Percentiles rank a stretch among this genome's conserved stretches.
These are phyloP conservation scores for Anhinga rufa DNA, from an alignment of 2,113 vertebrate genomes.

Conservation along the genomic window DNA sequence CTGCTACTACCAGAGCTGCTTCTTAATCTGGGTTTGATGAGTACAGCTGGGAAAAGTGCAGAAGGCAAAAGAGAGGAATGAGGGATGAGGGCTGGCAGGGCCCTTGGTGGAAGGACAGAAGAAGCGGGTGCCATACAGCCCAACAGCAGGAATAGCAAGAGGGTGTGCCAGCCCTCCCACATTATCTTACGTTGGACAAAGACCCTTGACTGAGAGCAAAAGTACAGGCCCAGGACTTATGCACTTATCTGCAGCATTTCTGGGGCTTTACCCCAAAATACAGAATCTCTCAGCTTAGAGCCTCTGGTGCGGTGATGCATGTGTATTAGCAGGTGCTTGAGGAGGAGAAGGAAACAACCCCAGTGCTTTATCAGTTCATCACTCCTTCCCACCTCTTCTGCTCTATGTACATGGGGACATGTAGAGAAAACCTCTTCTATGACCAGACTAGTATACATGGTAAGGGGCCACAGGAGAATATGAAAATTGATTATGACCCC, in stretches of 20 bases:
- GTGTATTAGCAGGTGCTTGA: neutral
- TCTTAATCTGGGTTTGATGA: neutral
- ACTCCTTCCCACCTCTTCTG: neutral
- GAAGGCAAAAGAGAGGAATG: neutral
- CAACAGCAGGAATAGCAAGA: neutral
- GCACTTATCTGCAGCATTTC: neutral
- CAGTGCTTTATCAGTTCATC: neutral
- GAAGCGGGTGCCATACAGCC: neutral
- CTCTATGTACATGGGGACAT: neutral
- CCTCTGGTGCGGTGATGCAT: neutral
- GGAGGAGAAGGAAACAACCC: neutral
- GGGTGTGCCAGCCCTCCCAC: fast-evolving
- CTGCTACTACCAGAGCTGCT: neutral
- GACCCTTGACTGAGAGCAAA: neutral
- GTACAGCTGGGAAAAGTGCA: neutral
- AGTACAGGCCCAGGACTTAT: neutral
- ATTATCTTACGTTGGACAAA: neutral
- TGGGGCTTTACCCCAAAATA: neutral
- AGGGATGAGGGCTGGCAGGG: neutral
- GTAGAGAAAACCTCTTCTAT: neutral
- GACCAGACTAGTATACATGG: neutral
- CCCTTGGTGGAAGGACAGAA: neutral
- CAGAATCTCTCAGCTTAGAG: neutral
- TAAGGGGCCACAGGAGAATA: neutral
- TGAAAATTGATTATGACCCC: neutral